Evolutionary conservation across 2,888 invertebrate genomes (phyloP).

Genomic region (Stenoptilia bipunctidactyla): DNA sequence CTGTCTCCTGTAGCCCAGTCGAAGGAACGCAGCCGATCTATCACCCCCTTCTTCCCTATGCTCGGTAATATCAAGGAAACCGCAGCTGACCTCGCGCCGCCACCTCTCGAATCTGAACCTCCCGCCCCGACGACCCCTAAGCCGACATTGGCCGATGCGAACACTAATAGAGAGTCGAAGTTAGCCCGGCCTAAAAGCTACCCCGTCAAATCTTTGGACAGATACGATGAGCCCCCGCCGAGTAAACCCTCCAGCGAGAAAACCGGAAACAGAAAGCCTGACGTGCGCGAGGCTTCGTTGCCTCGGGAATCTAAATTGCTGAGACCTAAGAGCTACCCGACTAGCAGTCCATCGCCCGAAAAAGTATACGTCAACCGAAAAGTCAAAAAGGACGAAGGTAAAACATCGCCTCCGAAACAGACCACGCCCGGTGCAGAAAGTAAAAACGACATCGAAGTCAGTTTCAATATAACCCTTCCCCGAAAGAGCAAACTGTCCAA

Average conservation of each 20-base stretch:
- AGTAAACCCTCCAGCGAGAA: conserved; percentile 31
- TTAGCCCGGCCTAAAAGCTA: conserved; percentile 72
- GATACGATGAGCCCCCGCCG: conserved; percentile 29
- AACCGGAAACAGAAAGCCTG: conserved; percentile 1
- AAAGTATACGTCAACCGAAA: conserved; percentile 40
- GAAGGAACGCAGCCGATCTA: conserved; percentile 58
- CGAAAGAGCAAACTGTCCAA: conserved; percentile 32
- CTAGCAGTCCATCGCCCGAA: conserved; percentile 52
- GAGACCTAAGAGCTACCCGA: conserved; percentile 75
- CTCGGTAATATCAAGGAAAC: conserved; percentile 61
- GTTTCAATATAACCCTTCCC: conserved; percentile 57
- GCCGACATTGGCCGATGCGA: conserved; percentile 27
- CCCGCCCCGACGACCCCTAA: conserved; percentile 18
- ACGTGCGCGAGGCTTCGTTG: neutral
- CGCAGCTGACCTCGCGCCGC: conserved; percentile 29
- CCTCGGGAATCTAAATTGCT: conserved; percentile 54
- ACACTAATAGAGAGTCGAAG: conserved; percentile 43
- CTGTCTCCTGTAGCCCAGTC: conserved; percentile 43
- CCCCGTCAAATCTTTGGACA: conserved; percentile 54
- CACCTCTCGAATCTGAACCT: conserved; percentile 19
- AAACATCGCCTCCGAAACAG: conserved; percentile 25
- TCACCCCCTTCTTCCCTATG: conserved; percentile 63
- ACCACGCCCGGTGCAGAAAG: conserved; percentile 22
- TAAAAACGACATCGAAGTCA: conserved; percentile 54
- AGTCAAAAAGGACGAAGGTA: conserved; percentile 31